Evolutionary conservation across 2,888 invertebrate genomes (phyloP), one percentile per base, ranked within the genome.

Genomic region (Drosophila demipolita): DNA sequence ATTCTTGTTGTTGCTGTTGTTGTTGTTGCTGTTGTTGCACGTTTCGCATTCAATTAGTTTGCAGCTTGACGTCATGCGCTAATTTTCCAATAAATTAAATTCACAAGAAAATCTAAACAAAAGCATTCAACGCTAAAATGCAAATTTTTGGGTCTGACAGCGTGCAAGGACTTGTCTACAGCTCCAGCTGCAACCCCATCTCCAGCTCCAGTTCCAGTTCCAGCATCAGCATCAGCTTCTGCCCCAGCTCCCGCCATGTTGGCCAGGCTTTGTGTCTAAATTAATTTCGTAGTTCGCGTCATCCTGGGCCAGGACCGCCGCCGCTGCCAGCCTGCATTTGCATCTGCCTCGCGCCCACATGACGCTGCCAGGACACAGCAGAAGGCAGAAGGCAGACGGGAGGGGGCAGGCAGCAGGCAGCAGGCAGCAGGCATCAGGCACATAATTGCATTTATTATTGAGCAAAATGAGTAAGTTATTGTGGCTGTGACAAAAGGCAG

Each of bases 371-470:
- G 61, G 42, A 38, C 36, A 38, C 38, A 38, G 15, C 55, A 55
- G n/a, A 54, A 65, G 36, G 11, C 42, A 40, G 50, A 36, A 49
- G 35, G 33, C 63, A 58, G 45, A 23, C 23, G 23, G 23, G 23
- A 23, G 23, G 23, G 23, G 23, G 23, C 69, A 63, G 59, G 77
- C 52, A 26, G 33, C 64, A 68, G 59, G 77, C 52, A 26, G 33
- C 64, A 68, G 38, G 33, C 63, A 58, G 45, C 67, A 63, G 59
- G 77, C 74, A 64, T 66, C 75, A 71, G 65, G 76, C 78, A 82
- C 87, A 88, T 91, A 90, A 90, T 90, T 90, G 91, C 90, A 90
- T 90, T 90, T 91, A 90, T 91, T 90, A 90, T 90, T 91, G 88
- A 91, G 90, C 89, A 87, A 90, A 90, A 87, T 89, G 90, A 81